These are phyloP conservation scores for Dipodomys spectabilis DNA, from an alignment of 2,113 vertebrate genomes.

Conservation along the genomic window DNA sequence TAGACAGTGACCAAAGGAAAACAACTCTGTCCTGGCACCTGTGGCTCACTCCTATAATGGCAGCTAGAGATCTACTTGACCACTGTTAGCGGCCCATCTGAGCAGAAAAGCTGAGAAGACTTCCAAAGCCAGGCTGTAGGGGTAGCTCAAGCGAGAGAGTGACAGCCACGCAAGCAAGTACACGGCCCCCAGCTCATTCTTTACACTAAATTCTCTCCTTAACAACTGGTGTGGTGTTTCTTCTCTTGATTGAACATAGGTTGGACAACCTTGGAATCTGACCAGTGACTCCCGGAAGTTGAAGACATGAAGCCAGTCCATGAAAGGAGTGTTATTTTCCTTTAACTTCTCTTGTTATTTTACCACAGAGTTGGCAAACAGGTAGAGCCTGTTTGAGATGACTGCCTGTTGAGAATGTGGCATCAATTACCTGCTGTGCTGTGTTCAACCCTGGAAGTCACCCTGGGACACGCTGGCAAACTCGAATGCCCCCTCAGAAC, in stretches of 20 bases:
- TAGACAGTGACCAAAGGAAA: no score
- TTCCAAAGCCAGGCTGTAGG: no score
- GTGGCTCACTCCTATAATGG: no score
- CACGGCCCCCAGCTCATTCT: neutral
- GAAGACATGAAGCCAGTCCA: neutral
- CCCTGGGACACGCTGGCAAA: neutral
- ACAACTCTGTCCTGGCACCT: no score
- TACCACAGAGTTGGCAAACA: conserved; percentile 53
- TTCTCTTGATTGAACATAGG: neutral
- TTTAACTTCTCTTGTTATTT: conserved; percentile 44
- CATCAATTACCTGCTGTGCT: neutral
- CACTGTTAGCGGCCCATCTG: no score
- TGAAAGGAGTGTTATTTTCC: conserved; percentile 32
- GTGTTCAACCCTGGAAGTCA: neutral
- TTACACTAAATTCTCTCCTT: neutral
- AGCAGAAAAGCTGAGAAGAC: no score
- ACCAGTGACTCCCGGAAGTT: conserved; percentile 38
- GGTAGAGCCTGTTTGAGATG: conserved; percentile 19
- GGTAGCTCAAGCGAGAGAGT: no score
- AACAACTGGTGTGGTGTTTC: conserved; percentile 6
- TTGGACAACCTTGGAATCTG: neutral
- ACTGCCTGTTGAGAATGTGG: neutral
- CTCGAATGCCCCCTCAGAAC: neutral
- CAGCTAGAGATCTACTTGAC: no score
- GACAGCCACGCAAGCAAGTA: no score